Evolutionary conservation across 2,888 invertebrate genomes (phyloP).

Genomic region (Abrostola tripartita): DNA sequence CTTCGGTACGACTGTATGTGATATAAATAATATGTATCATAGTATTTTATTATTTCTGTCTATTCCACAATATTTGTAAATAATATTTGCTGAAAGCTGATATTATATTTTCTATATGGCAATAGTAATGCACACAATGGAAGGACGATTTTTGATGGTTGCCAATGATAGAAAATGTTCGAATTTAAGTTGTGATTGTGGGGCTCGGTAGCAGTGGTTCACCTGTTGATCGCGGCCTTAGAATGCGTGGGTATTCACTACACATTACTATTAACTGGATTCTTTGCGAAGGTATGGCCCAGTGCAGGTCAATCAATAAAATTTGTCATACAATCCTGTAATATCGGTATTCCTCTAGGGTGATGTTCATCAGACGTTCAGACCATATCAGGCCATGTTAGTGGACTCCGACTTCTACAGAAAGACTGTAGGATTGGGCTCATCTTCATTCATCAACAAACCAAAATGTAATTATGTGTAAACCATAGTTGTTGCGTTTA

Average conservation of each 20-base stretch:
- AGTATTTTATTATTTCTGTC: constrained; percentile 40
- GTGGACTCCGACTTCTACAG: too few relatives aligned
- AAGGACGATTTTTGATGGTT: constrained; percentile 32
- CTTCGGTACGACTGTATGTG: constrained; percentile 61
- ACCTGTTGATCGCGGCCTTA: too few relatives aligned
- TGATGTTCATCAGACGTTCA: too few relatives aligned
- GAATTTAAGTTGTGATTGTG: constrained; percentile 43
- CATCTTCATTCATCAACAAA: too few relatives aligned
- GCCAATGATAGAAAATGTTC: constrained; percentile 46
- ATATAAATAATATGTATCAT: constrained; percentile 55
- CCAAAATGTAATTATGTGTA: too few relatives aligned
- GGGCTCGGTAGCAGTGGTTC: neutral
- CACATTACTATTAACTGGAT: neutral
- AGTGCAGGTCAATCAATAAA: too few relatives aligned
- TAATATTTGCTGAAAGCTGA: constrained; percentile 48
- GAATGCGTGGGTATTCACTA: too few relatives aligned
- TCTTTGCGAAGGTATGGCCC: neutral
- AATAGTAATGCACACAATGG: constrained; percentile 24
- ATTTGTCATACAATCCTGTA: too few relatives aligned
- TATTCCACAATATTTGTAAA: constrained; percentile 50
- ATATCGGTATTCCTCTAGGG: too few relatives aligned
- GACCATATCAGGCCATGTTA: too few relatives aligned
- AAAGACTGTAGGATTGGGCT: too few relatives aligned
- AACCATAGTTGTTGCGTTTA: too few relatives aligned
- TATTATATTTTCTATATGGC: constrained; percentile 37